These are phyloP conservation scores for Forbesichthys papilliferus DNA, from an alignment of 2,113 vertebrate species.

Conservation along the genomic window DNA sequence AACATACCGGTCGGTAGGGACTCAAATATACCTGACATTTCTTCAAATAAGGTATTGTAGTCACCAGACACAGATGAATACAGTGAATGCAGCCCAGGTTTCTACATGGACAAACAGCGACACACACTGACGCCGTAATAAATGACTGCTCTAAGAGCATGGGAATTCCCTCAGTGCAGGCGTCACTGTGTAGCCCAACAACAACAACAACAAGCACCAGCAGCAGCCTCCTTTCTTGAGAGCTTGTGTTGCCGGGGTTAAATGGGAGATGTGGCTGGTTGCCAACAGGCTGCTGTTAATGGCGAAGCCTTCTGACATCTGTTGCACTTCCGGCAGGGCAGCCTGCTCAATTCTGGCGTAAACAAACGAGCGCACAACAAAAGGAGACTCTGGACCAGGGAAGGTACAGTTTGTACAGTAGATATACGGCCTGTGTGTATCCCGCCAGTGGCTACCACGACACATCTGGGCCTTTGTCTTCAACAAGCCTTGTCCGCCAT, in stretches of 20 bases:
- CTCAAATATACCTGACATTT: neutral
- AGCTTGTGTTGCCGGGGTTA: conserved; percentile 26
- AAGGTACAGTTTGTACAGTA: conserved; percentile 2
- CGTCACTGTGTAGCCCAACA: neutral
- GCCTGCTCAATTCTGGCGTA: too few species aligned
- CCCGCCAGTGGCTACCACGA: neutral
- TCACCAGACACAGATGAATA: too few species aligned
- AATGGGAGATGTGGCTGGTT: conserved; percentile 39
- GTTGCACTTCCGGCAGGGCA: too few species aligned
- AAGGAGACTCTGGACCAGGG: too few species aligned
- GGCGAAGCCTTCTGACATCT: too few species aligned
- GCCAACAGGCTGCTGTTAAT: conserved; percentile 19
- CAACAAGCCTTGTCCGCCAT: conserved; percentile 9
- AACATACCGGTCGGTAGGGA: neutral
- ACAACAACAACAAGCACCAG: conserved; percentile 44
- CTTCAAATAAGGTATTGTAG: too few species aligned
- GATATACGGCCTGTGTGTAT: neutral
- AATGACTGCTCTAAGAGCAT: neutral
- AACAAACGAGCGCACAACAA: too few species aligned
- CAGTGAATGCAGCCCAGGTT: neutral
- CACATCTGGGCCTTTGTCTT: conserved; percentile 46
- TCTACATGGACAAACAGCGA: neutral
- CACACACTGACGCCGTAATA: neutral
- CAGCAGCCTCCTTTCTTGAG: conserved; percentile 51
- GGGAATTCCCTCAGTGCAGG: conserved; percentile 6